Evolutionary conservation across 2,888 invertebrate genomes (phyloP), one percentile per base, ranked within the genome.

Genomic region (Leptinotarsa tumamoca): DNA sequence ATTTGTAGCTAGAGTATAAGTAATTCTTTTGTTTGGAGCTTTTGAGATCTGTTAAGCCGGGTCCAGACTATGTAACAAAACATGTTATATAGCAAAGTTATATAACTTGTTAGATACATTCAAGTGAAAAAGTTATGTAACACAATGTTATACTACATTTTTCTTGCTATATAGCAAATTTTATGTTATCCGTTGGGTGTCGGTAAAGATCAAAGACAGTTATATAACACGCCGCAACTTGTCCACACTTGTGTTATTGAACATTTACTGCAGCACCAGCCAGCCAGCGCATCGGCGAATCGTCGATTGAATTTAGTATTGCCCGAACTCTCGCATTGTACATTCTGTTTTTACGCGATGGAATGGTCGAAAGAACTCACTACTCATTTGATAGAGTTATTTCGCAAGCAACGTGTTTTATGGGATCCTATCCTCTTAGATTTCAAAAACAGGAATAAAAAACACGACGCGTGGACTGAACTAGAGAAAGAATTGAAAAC

Each of bases 391-490:
- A 77, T 78, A 5, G 73, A 78, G 66, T 67, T 78, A 70, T 78
- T 68, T 73, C 72, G 67, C n/a, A 71, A 68, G 73, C 66, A 73
- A 49, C 68, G 61, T 49, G 70, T 78, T 21, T 75, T 75, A 54
- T 71, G 75, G 75, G 75, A 75, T 68, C 67, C 70, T 69, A 75
- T 70, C 67, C 54, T 54, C n/a, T 52, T 75, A 23, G 72, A 75
- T 68, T 75, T 72, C 67, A 75, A 78, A 72, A 75, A 72, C 63
- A 70, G 71, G 50, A 78, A 73, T 58, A 77, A 73, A 71, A 78
- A 73, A 73, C 68, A 70, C 63, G 71, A 76, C 68, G 73, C 73
- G 52, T 71, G 76, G 54, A 73, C n/a, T 68, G 73, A 73, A 72
- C 68, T 52, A 21, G 73, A n/a, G 58, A 52, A 69, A 73, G 72